Evolutionary conservation across 2,888 invertebrate species (phyloP).

Genomic region (Andrena fulva): DNA sequence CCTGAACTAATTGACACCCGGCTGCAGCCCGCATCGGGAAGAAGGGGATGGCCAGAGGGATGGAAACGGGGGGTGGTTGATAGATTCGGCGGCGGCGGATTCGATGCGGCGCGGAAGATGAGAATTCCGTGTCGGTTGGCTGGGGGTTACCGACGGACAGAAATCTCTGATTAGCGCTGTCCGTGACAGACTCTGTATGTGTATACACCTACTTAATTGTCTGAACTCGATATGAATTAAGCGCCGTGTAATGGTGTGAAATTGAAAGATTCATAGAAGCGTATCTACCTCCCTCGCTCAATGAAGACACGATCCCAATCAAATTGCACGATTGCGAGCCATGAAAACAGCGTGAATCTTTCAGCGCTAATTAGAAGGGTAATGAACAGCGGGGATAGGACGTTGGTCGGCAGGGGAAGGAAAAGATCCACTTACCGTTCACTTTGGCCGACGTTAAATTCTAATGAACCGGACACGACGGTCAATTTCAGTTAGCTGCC

Average conservation of each 20-base stretch:
- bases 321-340: too few relatives aligned
- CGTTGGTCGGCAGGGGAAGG: constrained; percentile 42
- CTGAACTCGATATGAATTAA: too few relatives aligned
- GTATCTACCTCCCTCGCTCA: too few relatives aligned
- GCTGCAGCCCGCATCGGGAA: not conserved
- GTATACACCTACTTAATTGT: too few relatives aligned
- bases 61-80: constrained; percentile 4
- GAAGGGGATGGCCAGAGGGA: not conserved
- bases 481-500: constrained; percentile 63
- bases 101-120: constrained; percentile 5
- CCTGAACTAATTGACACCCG: constrained; percentile 64
- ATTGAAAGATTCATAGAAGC: too few relatives aligned
- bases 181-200: too few relatives aligned
- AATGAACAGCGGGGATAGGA: constrained; percentile 44
- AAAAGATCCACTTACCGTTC: constrained; percentile 72
- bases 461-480: constrained; percentile 64
- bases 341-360: constrained; percentile 7
- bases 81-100: constrained; percentile 20
- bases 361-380: constrained; percentile 24
- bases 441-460: constrained; percentile 70
- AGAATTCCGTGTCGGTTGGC: constrained; percentile 13
- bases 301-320: too few relatives aligned
- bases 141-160: not conserved
- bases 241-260: too few relatives aligned
- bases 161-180: not conserved